Evolutionary conservation across 2,113 vertebrate species (phyloP), one percentile per base, ranked within the genome.

Genomic region (Heloderma charlesbogerti): DNA sequence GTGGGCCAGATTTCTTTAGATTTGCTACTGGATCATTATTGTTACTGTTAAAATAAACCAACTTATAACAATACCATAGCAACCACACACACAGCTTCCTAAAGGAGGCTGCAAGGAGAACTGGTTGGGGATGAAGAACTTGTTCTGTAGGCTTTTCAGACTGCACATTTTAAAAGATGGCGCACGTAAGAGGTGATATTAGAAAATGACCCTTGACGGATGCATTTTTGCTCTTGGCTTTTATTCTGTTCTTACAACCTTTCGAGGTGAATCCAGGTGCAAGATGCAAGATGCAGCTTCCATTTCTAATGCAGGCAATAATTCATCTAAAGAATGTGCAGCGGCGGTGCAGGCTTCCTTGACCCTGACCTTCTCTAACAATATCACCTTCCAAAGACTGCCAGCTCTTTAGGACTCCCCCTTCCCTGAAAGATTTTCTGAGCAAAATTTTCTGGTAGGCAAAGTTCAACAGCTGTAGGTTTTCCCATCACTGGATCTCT

Each of bases 171-270:
- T 79, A 78, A 87, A 86, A 91, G 88, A 91, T 84, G 94, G 82
- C 10, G 91, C 85, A 88, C 78, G 66, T 22, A 86, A 93, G 25
- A 92, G 84, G 86, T 66, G 92, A 60, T 77, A 88, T 93, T 93
- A 95, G 95, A 94, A 91, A 96, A 91, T 92, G 88, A 93, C 92
- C 89, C 69, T 91, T 92, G 91, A 94, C 88, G 88, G 92, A 95
- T 92, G 83, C 48, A 86, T 94, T 94, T 94, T 95, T 93, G 87
- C 84, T 88, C 81, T 94, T 84, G 75, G 37, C 93, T 94, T 91
- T 90, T 82, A 72, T 84, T 92, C 89, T 79, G 79, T 37, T 37
- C 34, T 93, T 91, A 90, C 94, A 25, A 88, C 94, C 85, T 88
- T 87, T 94, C 1, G 0, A 92, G 90, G 93, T 84, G 57, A 95